A percentile compares a stretch with the other conserved stretches of the same genome.
phyloP scores from a whole-genome alignment of 2,113 vertebrate genomes.

The Platysternon megacephalum region DNA sequence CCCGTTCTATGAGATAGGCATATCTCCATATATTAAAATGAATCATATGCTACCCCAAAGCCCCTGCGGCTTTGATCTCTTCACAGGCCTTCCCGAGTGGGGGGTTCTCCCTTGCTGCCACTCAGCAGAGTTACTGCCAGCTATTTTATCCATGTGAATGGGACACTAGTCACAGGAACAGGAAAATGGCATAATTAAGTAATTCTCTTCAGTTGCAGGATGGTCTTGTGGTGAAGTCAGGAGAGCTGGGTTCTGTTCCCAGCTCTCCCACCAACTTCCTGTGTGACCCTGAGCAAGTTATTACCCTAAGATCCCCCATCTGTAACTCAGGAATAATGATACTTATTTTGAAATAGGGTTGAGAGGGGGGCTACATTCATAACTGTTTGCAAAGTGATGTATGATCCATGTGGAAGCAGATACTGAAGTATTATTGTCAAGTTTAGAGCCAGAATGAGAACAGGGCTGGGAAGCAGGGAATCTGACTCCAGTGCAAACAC shows the following conservation, averaged over 20 bases:
- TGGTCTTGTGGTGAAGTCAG: neutral
- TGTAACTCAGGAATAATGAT: no score
- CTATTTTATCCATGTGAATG: neutral
- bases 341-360: no score
- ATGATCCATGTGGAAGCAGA: neutral
- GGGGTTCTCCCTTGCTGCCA: fast-evolving
- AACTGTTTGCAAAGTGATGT: fast-evolving
- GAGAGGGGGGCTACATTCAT: neutral
- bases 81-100: no score
- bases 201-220: neutral
- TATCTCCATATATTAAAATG: no score
- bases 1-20: no score
- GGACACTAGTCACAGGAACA: neutral
- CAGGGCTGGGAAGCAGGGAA: no score
- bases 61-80: no score
- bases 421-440: neutral
- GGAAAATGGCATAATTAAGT: neutral
- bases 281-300: neutral
- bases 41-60: no score
- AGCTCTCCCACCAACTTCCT: neutral
- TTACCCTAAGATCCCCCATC: neutral
- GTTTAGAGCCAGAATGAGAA: no score
- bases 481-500: no score
- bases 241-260: neutral
- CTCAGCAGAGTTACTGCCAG: neutral